Conservation (phyloP, 2,797 vertebrate species). For the Vipera latastei region DNA sequence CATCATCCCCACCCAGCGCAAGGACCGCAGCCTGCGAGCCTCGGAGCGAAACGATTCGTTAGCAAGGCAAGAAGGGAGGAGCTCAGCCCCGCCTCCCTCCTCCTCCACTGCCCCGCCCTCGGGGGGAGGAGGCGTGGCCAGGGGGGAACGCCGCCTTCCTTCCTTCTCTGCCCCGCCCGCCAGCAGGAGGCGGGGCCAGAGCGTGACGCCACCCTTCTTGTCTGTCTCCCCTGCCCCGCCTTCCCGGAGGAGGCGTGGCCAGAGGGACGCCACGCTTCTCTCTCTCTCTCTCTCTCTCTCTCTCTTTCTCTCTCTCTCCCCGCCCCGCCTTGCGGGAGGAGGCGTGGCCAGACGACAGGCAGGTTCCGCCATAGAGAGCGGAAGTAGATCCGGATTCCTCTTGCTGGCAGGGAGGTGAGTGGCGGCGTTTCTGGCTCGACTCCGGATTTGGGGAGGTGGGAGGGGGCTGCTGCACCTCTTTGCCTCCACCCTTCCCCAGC, state of each 20-base stretch:
- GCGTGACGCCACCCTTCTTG: too few species aligned
- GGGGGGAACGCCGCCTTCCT: too few species aligned
- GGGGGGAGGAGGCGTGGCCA: not conserved
- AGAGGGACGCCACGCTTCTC: rapidly evolving
- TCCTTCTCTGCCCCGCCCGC: not conserved
- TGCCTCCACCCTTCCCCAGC: not conserved
- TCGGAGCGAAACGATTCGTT: not conserved
- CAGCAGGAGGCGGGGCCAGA: not conserved
- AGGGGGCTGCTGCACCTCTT: not conserved
- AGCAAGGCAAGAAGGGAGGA: too few species aligned
- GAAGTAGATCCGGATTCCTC: slow-evolving; percentile 1
- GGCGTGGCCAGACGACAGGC: not conserved
- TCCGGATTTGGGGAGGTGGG: not conserved
- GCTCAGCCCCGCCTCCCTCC: too few species aligned
- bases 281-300: too few species aligned
- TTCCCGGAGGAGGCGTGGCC: not conserved
- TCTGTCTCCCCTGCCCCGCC: not conserved
- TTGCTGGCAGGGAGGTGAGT: not conserved
- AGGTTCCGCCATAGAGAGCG: not conserved
- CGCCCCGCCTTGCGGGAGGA: not conserved
- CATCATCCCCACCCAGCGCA: not conserved
- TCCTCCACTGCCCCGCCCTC: not conserved
- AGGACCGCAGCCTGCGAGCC: not conserved
- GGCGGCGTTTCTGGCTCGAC: not conserved
- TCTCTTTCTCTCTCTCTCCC: not conserved